Conservation (phyloP, 2,797 vertebrate genomes). For the Champsocephalus esox region DNA sequence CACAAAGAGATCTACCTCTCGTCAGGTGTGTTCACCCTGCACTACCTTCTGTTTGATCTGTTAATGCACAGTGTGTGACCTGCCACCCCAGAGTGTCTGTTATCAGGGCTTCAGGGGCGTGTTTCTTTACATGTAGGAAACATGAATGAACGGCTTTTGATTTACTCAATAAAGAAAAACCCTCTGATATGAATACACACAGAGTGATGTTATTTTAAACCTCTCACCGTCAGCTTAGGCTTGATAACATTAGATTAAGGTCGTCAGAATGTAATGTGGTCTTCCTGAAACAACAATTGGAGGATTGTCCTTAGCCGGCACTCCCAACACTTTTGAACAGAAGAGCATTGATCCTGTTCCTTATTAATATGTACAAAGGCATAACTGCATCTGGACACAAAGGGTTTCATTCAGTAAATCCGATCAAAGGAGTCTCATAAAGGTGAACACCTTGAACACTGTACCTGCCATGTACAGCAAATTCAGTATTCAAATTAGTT, state of each 20-base stretch:
- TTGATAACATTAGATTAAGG: conserved; percentile 20
- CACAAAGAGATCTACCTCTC: neutral
- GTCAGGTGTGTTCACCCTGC: conserved; percentile 8
- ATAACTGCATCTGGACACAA: neutral
- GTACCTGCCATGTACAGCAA: no score
- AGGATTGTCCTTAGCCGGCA: neutral
- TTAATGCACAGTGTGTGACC: conserved; percentile 23
- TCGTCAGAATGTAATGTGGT: conserved; percentile 5
- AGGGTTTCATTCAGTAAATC: neutral
- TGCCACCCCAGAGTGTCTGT: neutral
- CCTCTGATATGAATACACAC: conserved; percentile 30
- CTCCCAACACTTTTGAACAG: neutral
- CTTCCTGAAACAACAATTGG: neutral
- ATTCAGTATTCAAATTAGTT: neutral
- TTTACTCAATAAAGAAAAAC: conserved; percentile 53
- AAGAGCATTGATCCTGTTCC: neutral
- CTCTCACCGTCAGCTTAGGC: neutral
- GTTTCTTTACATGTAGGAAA: neutral
- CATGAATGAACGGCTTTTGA: conserved; percentile 32
- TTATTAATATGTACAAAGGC: conserved; percentile 36
- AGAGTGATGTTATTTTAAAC: neutral
- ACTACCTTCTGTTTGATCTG: conserved; percentile 48
- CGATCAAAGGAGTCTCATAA: conserved; percentile 33
- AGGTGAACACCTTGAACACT: neutral
- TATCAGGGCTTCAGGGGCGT: conserved; percentile 39